These are phyloP conservation scores for Pogonognathellus flavescens DNA, from an alignment of 1,140 invertebrate species.

Conservation along the genomic window DNA sequence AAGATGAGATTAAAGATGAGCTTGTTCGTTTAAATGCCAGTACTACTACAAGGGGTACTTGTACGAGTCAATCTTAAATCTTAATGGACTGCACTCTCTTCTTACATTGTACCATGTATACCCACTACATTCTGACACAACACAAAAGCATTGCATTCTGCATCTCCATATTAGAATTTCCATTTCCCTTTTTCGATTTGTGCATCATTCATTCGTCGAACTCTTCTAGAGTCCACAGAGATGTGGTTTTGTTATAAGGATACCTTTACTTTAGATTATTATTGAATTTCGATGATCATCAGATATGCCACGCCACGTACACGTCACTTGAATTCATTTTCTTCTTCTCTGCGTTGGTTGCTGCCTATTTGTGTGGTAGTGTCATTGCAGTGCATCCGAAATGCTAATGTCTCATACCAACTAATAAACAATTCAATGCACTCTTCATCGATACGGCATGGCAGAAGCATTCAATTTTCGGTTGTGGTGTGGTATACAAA, in stretches of 20 bases:
- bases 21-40: no score
- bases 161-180: slow-evolving; percentile 10
- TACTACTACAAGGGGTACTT: background rate
- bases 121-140: no score
- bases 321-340: slow-evolving; percentile 23
- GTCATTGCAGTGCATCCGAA: background rate
- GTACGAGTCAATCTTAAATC: background rate
- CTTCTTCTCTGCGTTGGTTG: background rate
- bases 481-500: no score
- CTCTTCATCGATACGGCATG: background rate
- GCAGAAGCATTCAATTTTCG: no score
- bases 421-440: slow-evolving; percentile 49
- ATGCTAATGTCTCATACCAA: slow-evolving; percentile 18
- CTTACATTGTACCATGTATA: background rate
- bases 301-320: slow-evolving; percentile 31
- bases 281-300: slow-evolving; percentile 16
- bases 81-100: slow-evolving; percentile 24
- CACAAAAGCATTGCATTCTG: background rate
- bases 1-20: no score
- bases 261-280: background rate
- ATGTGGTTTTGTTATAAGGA: slow-evolving; percentile 15
- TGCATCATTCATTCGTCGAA: background rate
- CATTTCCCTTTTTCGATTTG: background rate
- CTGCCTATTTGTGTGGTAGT: background rate
- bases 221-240: background rate